Percentiles rank a stretch among this genome's conserved stretches.
Evolutionary conservation across 2,113 vertebrate genomes (phyloP).

Genomic region (Emydocephalus ijimae): DNA sequence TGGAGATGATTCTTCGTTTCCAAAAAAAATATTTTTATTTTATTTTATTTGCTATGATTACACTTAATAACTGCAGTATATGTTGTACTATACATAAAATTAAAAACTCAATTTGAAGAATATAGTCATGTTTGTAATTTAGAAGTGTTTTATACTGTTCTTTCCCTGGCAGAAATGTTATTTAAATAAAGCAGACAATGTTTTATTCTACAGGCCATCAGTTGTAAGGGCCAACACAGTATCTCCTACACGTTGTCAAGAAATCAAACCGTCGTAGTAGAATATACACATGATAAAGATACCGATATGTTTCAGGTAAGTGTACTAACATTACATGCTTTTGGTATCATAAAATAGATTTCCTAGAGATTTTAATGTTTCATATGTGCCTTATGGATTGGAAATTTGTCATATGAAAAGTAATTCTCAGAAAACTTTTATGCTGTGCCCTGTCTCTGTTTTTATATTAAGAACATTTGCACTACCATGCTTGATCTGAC

Average conservation of each 20-base stretch:
- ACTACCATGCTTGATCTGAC: neutral
- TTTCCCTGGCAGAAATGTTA: conserved; percentile 27
- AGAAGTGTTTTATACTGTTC: neutral
- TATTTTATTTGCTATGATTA: neutral
- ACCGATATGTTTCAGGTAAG: conserved; percentile 99
- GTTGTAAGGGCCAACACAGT: conserved; percentile 94
- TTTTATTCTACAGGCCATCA: conserved; percentile 80
- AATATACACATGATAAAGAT: conserved; percentile 94
- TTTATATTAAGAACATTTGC: neutral
- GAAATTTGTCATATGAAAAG: neutral
- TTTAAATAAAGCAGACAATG: neutral
- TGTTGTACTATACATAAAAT: neutral
- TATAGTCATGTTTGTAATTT: conserved; percentile 25
- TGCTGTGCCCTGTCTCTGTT: neutral
- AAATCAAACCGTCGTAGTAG: conserved; percentile 95
- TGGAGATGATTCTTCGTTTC: neutral
- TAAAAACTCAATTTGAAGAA: neutral
- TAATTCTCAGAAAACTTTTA: neutral
- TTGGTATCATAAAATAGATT: neutral
- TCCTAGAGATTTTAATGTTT: neutral
- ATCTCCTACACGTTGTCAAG: conserved; percentile 95
- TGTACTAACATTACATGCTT: neutral
- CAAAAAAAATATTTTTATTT: neutral
- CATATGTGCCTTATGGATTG: neutral
- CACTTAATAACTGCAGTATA: neutral